These are phyloP conservation scores for Cacatua alba DNA, from an alignment of 2,113 vertebrate genomes.

Conservation along the genomic window DNA sequence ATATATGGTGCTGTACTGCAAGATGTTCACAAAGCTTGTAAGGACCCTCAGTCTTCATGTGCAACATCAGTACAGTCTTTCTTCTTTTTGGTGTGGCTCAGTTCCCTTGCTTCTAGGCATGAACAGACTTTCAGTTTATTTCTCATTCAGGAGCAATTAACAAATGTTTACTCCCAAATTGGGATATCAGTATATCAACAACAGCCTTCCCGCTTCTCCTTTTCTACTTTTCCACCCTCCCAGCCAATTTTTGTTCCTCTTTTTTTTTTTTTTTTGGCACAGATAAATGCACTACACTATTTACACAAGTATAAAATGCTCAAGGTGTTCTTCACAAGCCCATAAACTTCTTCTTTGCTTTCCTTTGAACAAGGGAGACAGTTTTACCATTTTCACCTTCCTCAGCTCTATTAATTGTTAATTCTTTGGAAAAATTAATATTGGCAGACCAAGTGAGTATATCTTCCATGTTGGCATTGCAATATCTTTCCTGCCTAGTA, in stretches of 20 bases:
- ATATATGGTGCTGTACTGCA: background rate
- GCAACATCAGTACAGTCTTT: background rate
- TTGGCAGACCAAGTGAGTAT: background rate
- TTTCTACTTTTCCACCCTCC: background rate
- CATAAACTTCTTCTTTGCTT: background rate
- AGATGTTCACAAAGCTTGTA: background rate
- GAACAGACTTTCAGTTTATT: background rate
- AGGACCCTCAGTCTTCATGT: background rate
- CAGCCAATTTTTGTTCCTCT: background rate
- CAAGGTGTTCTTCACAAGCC: background rate
- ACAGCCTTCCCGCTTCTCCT: background rate
- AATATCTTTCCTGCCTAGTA: background rate
- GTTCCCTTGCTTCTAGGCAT: accelerated
- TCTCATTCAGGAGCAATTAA: background rate
- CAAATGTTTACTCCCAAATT: background rate
- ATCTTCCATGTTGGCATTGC: background rate
- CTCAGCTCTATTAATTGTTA: background rate
- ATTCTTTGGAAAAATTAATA: background rate
- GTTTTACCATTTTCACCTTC: background rate
- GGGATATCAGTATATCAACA: background rate
- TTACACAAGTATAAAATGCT: background rate
- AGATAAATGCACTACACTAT: background rate
- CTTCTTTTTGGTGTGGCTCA: background rate
- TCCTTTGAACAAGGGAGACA: background rate
- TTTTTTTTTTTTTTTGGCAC: background rate